Evolutionary conservation across 2,797 vertebrate species (phyloP), one percentile per base, ranked within the genome.

Genomic region (Varecia variegata): DNA sequence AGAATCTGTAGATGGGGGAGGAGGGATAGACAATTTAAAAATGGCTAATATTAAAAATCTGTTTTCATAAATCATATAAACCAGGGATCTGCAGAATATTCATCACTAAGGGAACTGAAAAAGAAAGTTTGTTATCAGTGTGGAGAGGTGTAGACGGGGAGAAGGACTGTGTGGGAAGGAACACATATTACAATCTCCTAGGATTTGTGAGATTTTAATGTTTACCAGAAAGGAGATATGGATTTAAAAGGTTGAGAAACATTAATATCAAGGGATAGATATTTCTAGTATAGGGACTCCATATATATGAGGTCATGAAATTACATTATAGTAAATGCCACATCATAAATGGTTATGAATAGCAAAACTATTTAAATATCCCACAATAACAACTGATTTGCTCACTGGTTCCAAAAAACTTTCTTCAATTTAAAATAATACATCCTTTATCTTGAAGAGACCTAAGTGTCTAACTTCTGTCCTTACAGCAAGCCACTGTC

Each of bases 341-440:
- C 15, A 18, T 32, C 88, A 40, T 92, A 89, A 93, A 45, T 80
- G 23, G 56, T 50, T 73, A 82, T 70, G 56, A 91, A 81, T 32
- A 62, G 21, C 60, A 94, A 95, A 94, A 92, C 50, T 45, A 94
- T 47, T 85, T 81, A 90, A 84, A 87, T 68, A 93, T 32, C 15
- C 43, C 45, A 68, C 18, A 85, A 17, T 79, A 84, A 93, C 11
- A 93, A 30, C 0, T 86, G 17, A 89, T 89, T 50, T 80, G 47
- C 56, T 93, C 25, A 79, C 25, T 30, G 27, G 9, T 58, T 94
- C 40, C 14, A 67, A 74, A 58, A 86, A 50, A 47, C 38, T 83
- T 97, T 96, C 71, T 88, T 70, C n/a, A 88, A 90, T 84, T 74
- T 88, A 23, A 97, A 92, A 74, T 82, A 89, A 74, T 76, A 79